Base-by-base conservation (phyloP, 1,140 invertebrate genomes). In the Tetragnatha versicolor region DNA sequence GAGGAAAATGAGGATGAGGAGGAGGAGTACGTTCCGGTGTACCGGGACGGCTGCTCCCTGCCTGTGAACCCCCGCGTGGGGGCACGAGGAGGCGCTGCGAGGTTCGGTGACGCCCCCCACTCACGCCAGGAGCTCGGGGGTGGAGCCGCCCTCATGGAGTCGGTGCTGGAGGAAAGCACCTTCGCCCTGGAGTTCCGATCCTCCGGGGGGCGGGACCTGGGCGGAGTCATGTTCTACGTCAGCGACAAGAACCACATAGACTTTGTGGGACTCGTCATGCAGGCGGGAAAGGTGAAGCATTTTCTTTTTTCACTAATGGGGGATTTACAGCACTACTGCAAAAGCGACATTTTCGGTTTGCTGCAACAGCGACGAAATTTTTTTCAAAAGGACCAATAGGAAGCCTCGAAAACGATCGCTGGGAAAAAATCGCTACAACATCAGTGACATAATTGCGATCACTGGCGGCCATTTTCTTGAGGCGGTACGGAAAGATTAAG, bases 191-290 rank as follows among this genome's bases (percentile, higher is more conserved):
- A 93, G 25, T 91, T 99, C 84, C 92, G 92, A 81, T 97, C 96
- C 0, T 88, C 87, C 39, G 88, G 90, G 58, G 84, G 88, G 0
- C n/a, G n/a, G n/a, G n/a, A n/a, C n/a, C n/a, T n/a, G n/a, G 90
- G 94, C 82, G 97, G 97, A 49, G 88, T 98, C 2, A 88, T 96
- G 39, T 93, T 98, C 85, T 98, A 96, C 85, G 90, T 91, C 0
- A 86, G 91, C 0, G 90, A 93, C 78, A 84, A 85, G 55, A 85
- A 86, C 7, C 91, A 92, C 20, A 87, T 87, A 33, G 93, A 98
- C 83, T 93, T 93, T 83, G 88, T 97, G 3, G 91, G 92, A 7
- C 83, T 98, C 0, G 95, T 92, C 82, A 87, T 99, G 84, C 88
- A 90, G 55, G 89, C 93, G 47, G 95, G 95, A 51, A 89, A 89